These are phyloP conservation scores for Zalophus californianus DNA, from an alignment of 2,797 vertebrate genomes.

Conservation along the genomic window DNA sequence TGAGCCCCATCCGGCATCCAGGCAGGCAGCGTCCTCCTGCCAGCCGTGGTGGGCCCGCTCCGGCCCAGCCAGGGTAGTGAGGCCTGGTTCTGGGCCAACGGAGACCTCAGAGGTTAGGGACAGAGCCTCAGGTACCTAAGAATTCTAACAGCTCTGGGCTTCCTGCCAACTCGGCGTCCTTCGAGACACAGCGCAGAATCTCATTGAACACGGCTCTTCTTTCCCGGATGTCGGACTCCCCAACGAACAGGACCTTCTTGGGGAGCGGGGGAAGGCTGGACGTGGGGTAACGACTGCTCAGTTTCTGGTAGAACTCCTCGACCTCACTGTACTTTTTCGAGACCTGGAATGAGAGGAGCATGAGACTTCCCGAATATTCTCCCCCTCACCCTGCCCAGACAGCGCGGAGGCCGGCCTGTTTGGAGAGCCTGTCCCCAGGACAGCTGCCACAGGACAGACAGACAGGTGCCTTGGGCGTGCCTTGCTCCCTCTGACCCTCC, in stretches of 20 bases:
- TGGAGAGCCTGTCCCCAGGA: background rate
- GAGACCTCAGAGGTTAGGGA: background rate
- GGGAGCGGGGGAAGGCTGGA: slow-evolving; percentile 89
- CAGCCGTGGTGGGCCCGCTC: background rate
- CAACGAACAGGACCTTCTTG: slow-evolving; percentile 92
- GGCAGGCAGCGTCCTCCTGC: rapidly evolving
- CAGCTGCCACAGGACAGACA: rapidly evolving
- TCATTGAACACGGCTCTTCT: slow-evolving; percentile 89
- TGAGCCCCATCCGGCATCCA: background rate
- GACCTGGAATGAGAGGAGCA: slow-evolving; percentile 87
- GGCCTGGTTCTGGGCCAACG: background rate
- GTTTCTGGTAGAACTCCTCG: slow-evolving; percentile 90
- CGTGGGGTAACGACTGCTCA: slow-evolving; percentile 86
- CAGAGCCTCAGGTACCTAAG: slow-evolving; percentile 86
- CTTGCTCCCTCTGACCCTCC: background rate
- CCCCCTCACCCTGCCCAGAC: too few species aligned
- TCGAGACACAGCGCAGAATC: slow-evolving; percentile 90
- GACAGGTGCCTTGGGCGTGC: rapidly evolving
- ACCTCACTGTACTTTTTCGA: slow-evolving; percentile 94
- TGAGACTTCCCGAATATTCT: background rate
- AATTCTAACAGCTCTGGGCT: slow-evolving; percentile 92
- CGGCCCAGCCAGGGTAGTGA: rapidly evolving
- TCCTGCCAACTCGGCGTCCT: slow-evolving; percentile 86
- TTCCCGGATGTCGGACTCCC: slow-evolving; percentile 91
- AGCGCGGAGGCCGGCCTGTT: rapidly evolving